Percentiles rank a stretch among this genome's conserved stretches.
Evolutionary conservation across 2,113 vertebrate species (phyloP).

Genomic region (Melanocharis versteri): DNA sequence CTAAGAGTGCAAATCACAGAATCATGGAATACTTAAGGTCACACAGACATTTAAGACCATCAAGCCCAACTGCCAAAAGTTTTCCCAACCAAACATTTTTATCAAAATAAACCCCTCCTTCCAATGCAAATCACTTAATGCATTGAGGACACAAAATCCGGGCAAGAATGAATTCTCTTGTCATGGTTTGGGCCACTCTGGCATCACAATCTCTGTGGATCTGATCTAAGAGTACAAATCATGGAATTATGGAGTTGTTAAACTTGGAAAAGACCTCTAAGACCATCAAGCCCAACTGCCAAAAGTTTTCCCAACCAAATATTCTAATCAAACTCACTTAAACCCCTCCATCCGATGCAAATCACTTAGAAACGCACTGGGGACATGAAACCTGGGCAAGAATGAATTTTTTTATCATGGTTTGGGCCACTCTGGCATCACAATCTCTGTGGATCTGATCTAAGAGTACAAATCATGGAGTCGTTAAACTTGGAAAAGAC

Average conservation of each 20-base stretch:
- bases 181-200: background rate
- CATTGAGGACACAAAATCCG: accelerated
- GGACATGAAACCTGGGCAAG: background rate
- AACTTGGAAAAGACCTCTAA: background rate
- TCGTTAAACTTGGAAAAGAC: background rate
- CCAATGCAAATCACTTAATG: background rate
- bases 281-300: accelerated
- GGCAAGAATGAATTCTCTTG: background rate
- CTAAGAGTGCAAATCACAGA: no score
- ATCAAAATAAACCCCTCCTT: background rate
- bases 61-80: no score
- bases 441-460: accelerated
- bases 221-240: background rate
- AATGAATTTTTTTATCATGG: background rate
- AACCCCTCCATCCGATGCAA: accelerated
- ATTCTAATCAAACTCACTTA: background rate
- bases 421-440: background rate
- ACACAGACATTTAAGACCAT: no score
- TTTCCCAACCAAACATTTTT: background rate
- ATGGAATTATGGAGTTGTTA: accelerated
- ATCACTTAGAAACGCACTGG: background rate
- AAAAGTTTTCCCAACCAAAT: background rate
- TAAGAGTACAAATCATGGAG: background rate
- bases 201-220: background rate
- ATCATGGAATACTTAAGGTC: no score